Percentiles rank a stretch among this genome's conserved stretches.
phyloP scores from a whole-genome alignment of 2,113 vertebrate genomes.

The Orcinus orca region DNA sequence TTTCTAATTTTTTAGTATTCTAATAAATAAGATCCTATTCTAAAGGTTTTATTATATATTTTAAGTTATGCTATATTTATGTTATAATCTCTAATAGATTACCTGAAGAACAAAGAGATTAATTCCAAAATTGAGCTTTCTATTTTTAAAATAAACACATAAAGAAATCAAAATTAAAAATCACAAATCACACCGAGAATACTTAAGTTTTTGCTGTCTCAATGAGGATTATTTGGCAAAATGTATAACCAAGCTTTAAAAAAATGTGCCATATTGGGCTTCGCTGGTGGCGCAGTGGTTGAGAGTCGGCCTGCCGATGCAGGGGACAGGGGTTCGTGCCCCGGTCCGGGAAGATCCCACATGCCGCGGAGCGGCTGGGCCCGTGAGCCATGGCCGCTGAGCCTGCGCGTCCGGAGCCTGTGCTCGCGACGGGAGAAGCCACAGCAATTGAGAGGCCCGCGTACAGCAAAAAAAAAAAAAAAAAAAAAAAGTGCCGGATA shows the following conservation, averaged over 20 bases:
- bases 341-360: too few species aligned
- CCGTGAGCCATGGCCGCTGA: too few species aligned
- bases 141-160: slow-evolving; percentile 29
- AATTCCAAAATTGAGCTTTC: slow-evolving; percentile 42
- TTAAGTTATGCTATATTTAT: neutral
- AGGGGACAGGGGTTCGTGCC: too few species aligned
- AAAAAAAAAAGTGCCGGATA: neutral
- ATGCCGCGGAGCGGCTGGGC: too few species aligned
- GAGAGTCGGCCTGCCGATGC: too few species aligned
- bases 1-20: slow-evolving; percentile 25
- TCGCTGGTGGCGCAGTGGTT: too few species aligned
- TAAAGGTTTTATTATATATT: neutral
- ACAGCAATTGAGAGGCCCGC: too few species aligned
- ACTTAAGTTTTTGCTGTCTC: neutral
- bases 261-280: neutral
- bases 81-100: neutral
- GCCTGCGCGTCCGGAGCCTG: too few species aligned
- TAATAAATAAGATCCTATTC: neutral
- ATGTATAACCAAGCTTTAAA: neutral
- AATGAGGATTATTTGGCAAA: neutral
- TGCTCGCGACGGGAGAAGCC: too few species aligned
- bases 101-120: slow-evolving; percentile 18
- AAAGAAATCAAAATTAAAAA: slow-evolving; percentile 38
- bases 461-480: too few species aligned
- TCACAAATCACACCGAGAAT: neutral